Percentiles rank a stretch among this genome's conserved stretches.
phyloP scores from a whole-genome alignment of 2,888 invertebrate genomes.

The Agrochola litura region DNA sequence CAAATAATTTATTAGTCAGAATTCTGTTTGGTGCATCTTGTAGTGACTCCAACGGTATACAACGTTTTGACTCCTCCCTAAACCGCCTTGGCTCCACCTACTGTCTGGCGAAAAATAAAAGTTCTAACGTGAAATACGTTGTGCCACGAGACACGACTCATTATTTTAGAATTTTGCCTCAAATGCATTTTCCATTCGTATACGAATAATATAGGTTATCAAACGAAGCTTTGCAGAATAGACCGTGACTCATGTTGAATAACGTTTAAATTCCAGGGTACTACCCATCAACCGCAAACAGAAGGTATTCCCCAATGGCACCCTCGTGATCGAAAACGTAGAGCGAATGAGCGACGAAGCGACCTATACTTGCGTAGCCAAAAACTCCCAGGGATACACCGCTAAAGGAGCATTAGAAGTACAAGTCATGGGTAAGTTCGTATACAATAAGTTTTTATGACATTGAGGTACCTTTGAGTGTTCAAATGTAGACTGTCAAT shows the following conservation, averaged over 20 bases:
- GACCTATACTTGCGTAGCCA: slow-evolving; percentile 98
- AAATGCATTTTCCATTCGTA: slow-evolving; percentile 3
- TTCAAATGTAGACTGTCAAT: background rate
- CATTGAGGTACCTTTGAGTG: slow-evolving; percentile 55
- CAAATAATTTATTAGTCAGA: slow-evolving; percentile 12
- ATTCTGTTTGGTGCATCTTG: slow-evolving; percentile 8
- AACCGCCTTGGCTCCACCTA: background rate
- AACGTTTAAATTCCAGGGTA: slow-evolving; percentile 87
- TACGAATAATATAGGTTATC: background rate
- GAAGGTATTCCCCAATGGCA: slow-evolving; percentile 97
- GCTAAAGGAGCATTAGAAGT: slow-evolving; percentile 97
- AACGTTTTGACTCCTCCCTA: background rate
- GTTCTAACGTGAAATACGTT: background rate
- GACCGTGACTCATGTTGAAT: background rate
- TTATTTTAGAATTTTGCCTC: background rate
- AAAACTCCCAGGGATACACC: slow-evolving; percentile 97
- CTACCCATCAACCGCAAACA: slow-evolving; percentile 98
- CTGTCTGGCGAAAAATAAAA: background rate
- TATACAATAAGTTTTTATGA: background rate
- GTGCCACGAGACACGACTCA: background rate
- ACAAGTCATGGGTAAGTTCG: slow-evolving; percentile 98
- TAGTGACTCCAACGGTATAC: background rate
- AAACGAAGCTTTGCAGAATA: slow-evolving; percentile 9
- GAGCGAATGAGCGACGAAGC: slow-evolving; percentile 98
- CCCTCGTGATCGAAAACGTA: slow-evolving; percentile 97